phyloP scores from a whole-genome alignment of 1,140 invertebrate species.

The Lordiphosa clarofinis region DNA sequence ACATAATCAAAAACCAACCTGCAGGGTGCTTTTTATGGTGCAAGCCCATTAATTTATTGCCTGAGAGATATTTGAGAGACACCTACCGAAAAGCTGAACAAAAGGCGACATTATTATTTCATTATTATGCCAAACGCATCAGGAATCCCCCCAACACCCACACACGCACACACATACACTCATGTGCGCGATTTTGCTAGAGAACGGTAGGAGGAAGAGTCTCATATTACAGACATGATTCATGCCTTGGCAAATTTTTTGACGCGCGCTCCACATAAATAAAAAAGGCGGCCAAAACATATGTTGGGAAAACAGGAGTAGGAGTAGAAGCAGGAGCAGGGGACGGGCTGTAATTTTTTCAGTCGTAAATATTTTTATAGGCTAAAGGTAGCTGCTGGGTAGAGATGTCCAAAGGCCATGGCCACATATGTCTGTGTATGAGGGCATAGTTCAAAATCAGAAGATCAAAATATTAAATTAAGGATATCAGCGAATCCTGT shows the following conservation, averaged over 20 bases:
- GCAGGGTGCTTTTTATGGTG: slow-evolving; percentile 64
- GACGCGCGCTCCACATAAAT: slow-evolving; percentile 60
- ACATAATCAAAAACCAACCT: slow-evolving; percentile 59
- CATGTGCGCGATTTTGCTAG: not conserved
- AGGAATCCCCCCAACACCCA: slow-evolving; percentile 20
- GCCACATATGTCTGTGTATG: not conserved
- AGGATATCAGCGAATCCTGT: too few species aligned
- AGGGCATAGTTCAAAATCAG: slow-evolving; percentile 5
- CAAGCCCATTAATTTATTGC: slow-evolving; percentile 75
- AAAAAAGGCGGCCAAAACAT: slow-evolving; percentile 49
- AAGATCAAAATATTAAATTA: slow-evolving; percentile 11
- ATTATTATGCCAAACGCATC: slow-evolving; percentile 76
- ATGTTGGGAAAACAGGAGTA: slow-evolving; percentile 49
- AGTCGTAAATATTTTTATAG: slow-evolving; percentile 79
- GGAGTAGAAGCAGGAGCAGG: not conserved
- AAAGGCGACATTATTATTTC: slow-evolving; percentile 78
- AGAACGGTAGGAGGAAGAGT: slow-evolving; percentile 5
- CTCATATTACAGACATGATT: slow-evolving; percentile 58
- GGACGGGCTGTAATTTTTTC: slow-evolving; percentile 49
- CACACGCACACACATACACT: slow-evolving; percentile 23
- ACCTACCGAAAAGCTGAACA: slow-evolving; percentile 58
- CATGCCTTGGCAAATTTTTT: slow-evolving; percentile 69
- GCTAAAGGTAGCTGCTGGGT: slow-evolving; percentile 11
- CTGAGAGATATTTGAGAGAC: slow-evolving; percentile 46
- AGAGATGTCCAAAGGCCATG: not conserved